Evolutionary conservation across 2,113 vertebrate species (phyloP).

Genomic region (Synodontis membranacea): DNA sequence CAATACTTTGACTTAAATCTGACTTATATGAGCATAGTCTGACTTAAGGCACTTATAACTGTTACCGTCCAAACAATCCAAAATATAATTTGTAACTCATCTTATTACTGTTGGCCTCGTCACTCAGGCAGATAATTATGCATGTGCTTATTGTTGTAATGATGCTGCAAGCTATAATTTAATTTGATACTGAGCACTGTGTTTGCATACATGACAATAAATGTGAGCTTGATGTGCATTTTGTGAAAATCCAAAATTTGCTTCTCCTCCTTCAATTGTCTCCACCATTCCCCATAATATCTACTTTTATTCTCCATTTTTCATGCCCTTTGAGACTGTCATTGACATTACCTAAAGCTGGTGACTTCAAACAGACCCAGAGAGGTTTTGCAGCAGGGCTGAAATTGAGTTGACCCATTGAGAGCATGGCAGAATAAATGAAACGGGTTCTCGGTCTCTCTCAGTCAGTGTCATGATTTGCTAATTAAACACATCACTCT

Average conservation of each 20-base stretch:
- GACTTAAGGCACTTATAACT: not conserved
- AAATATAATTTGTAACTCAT: not conserved
- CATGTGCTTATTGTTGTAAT: not conserved
- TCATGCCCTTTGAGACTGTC: conserved; percentile 56
- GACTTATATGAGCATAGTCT: not conserved
- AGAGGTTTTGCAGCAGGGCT: conserved; percentile 63
- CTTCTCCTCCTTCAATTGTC: conserved; percentile 11
- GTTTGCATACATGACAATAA: not conserved
- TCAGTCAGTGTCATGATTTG: conserved; percentile 51
- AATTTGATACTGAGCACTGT: not conserved
- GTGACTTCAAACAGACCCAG: conserved; percentile 58
- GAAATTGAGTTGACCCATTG: conserved; percentile 71
- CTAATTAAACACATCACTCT: conserved; percentile 74
- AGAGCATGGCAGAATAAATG: conserved; percentile 59
- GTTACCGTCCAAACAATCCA: not conserved
- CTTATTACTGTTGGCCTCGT: not conserved
- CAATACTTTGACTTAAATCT: not conserved
- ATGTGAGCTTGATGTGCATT: not conserved
- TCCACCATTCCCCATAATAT: conserved; percentile 35
- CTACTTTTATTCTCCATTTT: conserved; percentile 25
- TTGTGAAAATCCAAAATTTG: conserved; percentile 4
- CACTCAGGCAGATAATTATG: not conserved
- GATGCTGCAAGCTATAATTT: not conserved
- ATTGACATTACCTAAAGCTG: conserved; percentile 63
- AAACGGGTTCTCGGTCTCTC: conserved; percentile 38